phyloP scores from a whole-genome alignment of 2,113 vertebrate genomes.

The Thinocorus orbignyianus region DNA sequence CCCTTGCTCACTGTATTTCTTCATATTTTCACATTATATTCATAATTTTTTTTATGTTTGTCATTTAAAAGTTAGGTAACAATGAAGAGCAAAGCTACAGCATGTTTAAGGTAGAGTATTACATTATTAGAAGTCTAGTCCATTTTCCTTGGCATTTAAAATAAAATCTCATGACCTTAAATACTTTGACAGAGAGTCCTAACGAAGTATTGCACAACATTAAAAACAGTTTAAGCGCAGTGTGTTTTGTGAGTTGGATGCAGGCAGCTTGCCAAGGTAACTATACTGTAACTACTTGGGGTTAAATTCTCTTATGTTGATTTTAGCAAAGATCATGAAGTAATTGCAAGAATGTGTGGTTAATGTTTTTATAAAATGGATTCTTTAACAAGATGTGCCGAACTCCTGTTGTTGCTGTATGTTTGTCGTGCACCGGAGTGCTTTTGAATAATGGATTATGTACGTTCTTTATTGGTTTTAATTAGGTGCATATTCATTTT shows the following conservation, averaged over 20 bases:
- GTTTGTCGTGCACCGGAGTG: not conserved
- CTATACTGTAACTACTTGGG: conserved; percentile 10
- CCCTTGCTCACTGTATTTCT: not conserved
- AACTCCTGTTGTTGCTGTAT: not conserved
- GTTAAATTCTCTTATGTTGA: conserved; percentile 42
- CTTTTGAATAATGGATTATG: not conserved
- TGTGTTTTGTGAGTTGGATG: conserved; percentile 50
- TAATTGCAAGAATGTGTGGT: conserved; percentile 11
- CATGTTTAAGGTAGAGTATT: conserved; percentile 31
- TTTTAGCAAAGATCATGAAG: conserved; percentile 38
- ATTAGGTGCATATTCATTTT: not conserved
- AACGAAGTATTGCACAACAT: conserved; percentile 43
- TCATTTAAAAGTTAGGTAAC: not conserved
- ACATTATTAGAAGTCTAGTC: not conserved
- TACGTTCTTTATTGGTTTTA: not conserved
- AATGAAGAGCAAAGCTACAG: not conserved
- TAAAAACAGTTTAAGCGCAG: conserved; percentile 49
- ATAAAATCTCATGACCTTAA: conserved; percentile 66
- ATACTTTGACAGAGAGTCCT: conserved; percentile 35
- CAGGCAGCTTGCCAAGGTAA: conserved; percentile 51
- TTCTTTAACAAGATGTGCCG: not conserved
- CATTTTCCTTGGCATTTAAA: conserved; percentile 56
- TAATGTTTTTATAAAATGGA: conserved; percentile 17
- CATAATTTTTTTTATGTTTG: not conserved
- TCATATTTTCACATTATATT: not conserved